Percentiles rank a stretch among this genome's conserved stretches.
Conservation (phyloP, 1,140 invertebrate species). For the Philopotamus ludificatus region DNA sequence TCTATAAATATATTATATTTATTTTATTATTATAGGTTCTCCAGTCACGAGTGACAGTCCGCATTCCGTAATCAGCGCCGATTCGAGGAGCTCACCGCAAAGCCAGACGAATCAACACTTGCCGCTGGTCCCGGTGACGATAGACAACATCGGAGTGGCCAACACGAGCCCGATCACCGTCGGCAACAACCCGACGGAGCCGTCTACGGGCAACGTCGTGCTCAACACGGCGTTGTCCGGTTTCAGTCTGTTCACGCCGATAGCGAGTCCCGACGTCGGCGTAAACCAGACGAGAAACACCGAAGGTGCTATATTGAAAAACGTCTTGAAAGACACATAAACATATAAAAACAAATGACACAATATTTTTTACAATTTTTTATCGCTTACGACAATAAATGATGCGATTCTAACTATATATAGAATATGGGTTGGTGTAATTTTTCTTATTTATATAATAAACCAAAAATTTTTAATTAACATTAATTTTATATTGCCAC, state of each 20-base stretch:
- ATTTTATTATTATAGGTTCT: not conserved
- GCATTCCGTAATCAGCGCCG: not conserved
- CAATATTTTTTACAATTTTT: not conserved
- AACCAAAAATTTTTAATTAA: too few species aligned
- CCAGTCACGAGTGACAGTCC: constrained; percentile 4
- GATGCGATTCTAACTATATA: too few species aligned
- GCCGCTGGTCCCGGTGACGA: constrained; percentile 43
- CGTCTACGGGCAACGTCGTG: not conserved
- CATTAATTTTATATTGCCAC: too few species aligned
- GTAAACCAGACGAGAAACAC: constrained; percentile 53
- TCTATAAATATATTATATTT: too few species aligned
- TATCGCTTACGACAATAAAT: too few species aligned
- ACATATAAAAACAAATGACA: not conserved
- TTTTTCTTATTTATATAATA: too few species aligned
- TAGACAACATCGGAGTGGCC: constrained; percentile 42
- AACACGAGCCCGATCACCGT: constrained; percentile 27
- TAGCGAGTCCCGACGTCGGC: constrained; percentile 46
- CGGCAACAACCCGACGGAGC: constrained; percentile 34
- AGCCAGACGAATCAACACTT: constrained; percentile 32
- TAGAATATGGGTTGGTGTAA: too few species aligned
- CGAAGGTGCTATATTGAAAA: constrained; percentile 52
- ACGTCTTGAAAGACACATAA: constrained; percentile 53
- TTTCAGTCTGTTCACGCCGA: constrained; percentile 43
- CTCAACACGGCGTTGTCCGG: constrained; percentile 11
- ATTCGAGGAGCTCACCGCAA: not conserved